phyloP scores from a whole-genome alignment of 1,140 invertebrate genomes.

The Drosophila carrolli region DNA sequence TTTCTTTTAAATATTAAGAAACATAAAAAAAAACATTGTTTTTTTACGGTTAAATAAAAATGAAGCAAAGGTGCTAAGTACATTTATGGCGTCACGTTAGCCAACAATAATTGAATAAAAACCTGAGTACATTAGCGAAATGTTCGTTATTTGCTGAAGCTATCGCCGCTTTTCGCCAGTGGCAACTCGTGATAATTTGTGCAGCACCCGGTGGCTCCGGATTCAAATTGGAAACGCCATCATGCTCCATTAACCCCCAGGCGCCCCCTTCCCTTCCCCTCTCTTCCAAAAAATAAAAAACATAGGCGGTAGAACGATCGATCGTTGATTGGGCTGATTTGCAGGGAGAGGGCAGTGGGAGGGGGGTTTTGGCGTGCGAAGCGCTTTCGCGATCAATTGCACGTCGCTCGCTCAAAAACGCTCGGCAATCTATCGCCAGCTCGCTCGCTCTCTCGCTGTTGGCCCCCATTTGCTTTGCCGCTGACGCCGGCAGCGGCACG shows the following conservation, averaged over 20 bases:
- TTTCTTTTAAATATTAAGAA: not conserved
- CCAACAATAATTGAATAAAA: constrained; percentile 11
- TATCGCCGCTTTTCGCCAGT: not conserved
- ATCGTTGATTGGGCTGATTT: constrained; percentile 1
- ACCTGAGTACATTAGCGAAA: not conserved
- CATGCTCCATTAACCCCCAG: constrained; percentile 73
- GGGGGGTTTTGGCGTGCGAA: constrained; percentile 16
- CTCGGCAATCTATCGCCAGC: constrained; percentile 17
- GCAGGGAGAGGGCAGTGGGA: not conserved
- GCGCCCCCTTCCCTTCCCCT: not conserved
- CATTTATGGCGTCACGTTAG: constrained; percentile 6
- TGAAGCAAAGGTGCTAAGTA: constrained; percentile 4
- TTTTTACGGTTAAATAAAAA: not conserved
- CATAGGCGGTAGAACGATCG: constrained; percentile 20
- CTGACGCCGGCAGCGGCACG: constrained; percentile 66
- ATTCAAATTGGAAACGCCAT: constrained; percentile 69
- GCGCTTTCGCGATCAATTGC: constrained; percentile 72
- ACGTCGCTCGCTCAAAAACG: constrained; percentile 54
- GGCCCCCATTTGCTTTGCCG: constrained; percentile 66
- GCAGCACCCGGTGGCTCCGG: constrained; percentile 30
- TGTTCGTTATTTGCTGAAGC: constrained; percentile 12
- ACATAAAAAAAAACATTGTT: not conserved
- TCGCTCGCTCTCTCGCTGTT: constrained; percentile 54
- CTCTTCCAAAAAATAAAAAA: constrained; percentile 7
- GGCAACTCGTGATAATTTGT: constrained; percentile 50